Base-by-base conservation (phyloP, 2,888 invertebrate species). In the Bombylius discolor region DNA sequence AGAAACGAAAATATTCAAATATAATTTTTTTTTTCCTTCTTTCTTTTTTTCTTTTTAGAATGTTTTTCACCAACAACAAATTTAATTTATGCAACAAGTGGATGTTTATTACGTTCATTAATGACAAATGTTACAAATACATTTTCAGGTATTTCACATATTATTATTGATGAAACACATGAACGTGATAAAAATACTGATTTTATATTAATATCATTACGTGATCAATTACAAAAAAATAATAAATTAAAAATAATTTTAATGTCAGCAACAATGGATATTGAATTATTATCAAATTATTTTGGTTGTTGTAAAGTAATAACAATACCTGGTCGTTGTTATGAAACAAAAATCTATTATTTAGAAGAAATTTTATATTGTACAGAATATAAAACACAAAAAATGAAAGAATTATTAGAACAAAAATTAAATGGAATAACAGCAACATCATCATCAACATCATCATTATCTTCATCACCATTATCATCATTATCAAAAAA, bases 91-190 rank as follows among this genome's bases (percentile, higher is more conserved):
- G 71, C 72, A 48, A 73, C 73, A 46, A 72, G 71, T 54, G 73
- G 73, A 5, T 70, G 69, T 56, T 63, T 73, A 8, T 77, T 98
- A 58, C 78, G 96, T 53, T 92, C 90, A 0, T 76, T 98, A 56
- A 91, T 95, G 85, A 82, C 82, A 4, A 87, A 88, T 4, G 86
- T 63, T 0, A 36, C 58, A 5, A 64, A 66, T 36, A 62, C 70
- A 5, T 71, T 72, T 36, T 60, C 59, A 3, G 65, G 64, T 48
- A 64, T 70, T 4, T 90, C 93, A 0, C 97, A 97, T 71, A 77
- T 91, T 48, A 83, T 91, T 53, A 83, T 96, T 66, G 98, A 98
- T 72, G 98, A 98, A 75, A 86, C 97, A 36, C 98, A 98, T 73
- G 97, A 97, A 71, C 80, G 97, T 0, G 95, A 96, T 72, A 83